Evolutionary conservation across 2,888 invertebrate species (phyloP).

Genomic region (Dryocosmus kuriphilus): DNA sequence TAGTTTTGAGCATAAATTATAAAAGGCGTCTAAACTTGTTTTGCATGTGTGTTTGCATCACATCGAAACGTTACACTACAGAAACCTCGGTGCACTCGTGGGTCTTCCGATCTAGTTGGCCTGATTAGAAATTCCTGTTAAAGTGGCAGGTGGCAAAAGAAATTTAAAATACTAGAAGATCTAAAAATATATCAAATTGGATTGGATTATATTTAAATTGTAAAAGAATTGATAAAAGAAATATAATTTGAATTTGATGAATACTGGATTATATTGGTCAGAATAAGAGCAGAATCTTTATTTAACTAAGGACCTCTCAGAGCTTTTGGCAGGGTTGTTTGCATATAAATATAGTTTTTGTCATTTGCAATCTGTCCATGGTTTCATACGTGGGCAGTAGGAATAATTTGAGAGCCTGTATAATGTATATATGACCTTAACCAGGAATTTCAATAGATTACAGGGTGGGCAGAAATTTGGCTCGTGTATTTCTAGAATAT

Average conservation of each 20-base stretch:
- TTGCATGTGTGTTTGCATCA: constrained; percentile 5
- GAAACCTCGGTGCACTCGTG: constrained; percentile 50
- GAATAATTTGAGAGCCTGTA: constrained; percentile 17
- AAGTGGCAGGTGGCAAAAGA: constrained; percentile 23
- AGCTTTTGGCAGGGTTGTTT: background rate
- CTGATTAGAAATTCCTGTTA: constrained; percentile 47
- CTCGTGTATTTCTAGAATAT: constrained; percentile 88
- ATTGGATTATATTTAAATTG: background rate
- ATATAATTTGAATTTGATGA: no score
- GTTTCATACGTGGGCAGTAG: background rate
- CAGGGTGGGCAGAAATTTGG: constrained; percentile 87
- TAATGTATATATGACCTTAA: constrained; percentile 61
- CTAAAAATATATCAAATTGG: background rate
- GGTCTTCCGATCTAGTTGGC: constrained; percentile 53
- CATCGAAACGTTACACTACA: constrained; percentile 46
- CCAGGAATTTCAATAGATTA: constrained; percentile 80
- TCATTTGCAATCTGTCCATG: background rate
- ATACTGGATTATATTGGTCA: no score
- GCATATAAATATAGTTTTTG: background rate
- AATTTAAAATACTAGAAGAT: background rate
- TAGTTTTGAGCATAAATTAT: constrained; percentile 4
- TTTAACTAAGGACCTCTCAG: background rate
- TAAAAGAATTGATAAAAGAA: background rate
- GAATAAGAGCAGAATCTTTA: no score
- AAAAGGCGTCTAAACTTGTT: constrained; percentile 4